These are phyloP conservation scores for Anguilla anguilla DNA, from an alignment of 2,797 vertebrate species.

Conservation along the genomic window DNA sequence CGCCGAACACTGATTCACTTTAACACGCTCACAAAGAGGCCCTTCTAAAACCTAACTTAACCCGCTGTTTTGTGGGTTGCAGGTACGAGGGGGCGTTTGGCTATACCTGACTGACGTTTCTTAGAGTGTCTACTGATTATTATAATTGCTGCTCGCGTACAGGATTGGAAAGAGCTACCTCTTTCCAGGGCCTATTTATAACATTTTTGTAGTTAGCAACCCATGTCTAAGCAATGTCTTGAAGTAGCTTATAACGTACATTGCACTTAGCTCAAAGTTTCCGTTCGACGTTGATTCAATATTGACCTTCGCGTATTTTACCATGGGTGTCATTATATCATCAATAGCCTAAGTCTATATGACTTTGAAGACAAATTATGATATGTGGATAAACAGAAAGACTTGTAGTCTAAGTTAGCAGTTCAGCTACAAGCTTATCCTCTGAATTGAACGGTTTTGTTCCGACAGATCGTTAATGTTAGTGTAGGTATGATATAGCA, in stretches of 20 bases:
- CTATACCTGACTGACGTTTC: background rate
- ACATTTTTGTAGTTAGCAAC: background rate
- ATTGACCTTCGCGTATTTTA: background rate
- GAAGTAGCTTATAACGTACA: background rate
- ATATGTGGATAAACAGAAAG: background rate
- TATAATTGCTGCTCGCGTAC: background rate
- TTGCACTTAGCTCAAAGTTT: background rate
- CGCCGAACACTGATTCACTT: constrained; percentile 1
- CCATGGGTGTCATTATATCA: background rate
- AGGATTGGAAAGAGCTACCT: background rate
- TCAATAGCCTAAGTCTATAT: background rate
- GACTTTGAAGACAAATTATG: background rate
- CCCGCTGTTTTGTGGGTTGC: background rate
- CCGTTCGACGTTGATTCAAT: background rate
- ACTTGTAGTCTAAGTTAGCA: background rate
- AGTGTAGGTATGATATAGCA: background rate
- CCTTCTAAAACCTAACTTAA: constrained; percentile 8
- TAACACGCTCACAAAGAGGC: constrained; percentile 25
- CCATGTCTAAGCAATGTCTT: background rate
- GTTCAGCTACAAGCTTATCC: background rate
- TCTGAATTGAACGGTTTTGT: background rate
- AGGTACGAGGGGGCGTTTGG: background rate
- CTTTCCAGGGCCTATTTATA: background rate
- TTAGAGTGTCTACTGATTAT: background rate
- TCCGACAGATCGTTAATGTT: background rate